Evolutionary conservation across 2,797 vertebrate genomes (phyloP).

Genomic region (Pangasius djambal): DNA sequence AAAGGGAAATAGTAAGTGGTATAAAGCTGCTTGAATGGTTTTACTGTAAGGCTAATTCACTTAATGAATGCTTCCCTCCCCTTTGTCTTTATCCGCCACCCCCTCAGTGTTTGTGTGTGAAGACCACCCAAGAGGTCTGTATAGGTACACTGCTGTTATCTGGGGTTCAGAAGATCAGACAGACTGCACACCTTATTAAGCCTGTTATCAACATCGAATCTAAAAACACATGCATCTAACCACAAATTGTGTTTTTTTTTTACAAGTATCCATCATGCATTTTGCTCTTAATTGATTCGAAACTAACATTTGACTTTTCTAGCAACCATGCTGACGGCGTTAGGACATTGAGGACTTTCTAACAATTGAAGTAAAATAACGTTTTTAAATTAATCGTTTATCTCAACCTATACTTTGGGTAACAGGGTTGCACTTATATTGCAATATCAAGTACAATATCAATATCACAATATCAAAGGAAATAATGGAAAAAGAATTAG

Average conservation of each 20-base stretch:
- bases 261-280: background rate
- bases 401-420: background rate
- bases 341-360: background rate
- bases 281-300: too few relatives aligned
- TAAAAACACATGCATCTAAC: background rate
- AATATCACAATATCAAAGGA: background rate
- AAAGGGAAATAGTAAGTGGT: constrained; percentile 39
- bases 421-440: background rate
- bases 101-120: constrained; percentile 25
- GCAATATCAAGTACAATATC: background rate
- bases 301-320: background rate
- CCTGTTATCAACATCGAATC: background rate
- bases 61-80: constrained; percentile 64
- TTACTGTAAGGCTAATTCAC: constrained; percentile 66
- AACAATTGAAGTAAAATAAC: background rate
- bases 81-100: constrained; percentile 57
- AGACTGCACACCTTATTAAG: constrained; percentile 29
- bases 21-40: constrained; percentile 52
- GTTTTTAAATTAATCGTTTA: background rate
- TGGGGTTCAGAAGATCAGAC: constrained; percentile 70
- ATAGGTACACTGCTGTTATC: constrained; percentile 59
- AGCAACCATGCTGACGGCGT: background rate
- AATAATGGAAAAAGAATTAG: background rate
- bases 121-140: constrained; percentile 68
- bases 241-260: background rate